Evolutionary conservation across 2,797 vertebrate genomes (phyloP).

Genomic region (Sorex maritimensis): DNA sequence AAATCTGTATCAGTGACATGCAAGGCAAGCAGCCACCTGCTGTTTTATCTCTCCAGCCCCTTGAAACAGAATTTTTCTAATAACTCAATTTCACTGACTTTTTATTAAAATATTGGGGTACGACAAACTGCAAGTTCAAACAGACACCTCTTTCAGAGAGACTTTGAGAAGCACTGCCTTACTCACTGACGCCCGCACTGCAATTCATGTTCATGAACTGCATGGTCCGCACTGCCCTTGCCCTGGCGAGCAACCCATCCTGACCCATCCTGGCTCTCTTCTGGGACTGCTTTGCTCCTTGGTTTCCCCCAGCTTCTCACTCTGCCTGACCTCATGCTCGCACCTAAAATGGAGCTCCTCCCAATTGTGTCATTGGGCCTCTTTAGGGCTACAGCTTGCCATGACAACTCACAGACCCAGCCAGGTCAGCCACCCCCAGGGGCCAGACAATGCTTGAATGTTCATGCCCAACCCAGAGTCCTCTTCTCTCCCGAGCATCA

Average conservation of each 20-base stretch:
- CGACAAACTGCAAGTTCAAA: slow-evolving; percentile 47
- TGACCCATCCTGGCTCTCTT: neutral
- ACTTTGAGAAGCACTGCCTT: neutral
- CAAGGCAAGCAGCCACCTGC: too few relatives aligned
- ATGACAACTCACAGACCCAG: neutral
- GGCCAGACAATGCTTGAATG: slow-evolving; percentile 28
- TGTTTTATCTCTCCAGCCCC: too few relatives aligned
- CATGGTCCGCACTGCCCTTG: too few relatives aligned
- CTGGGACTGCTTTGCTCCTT: neutral
- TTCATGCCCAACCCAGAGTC: neutral
- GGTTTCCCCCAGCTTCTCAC: neutral
- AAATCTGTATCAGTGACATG: too few relatives aligned
- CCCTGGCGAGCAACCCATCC: neutral
- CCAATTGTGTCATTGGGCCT: neutral
- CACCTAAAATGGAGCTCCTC: slow-evolving; percentile 1
- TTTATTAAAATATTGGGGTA: slow-evolving; percentile 31
- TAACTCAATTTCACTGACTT: slow-evolving; percentile 47
- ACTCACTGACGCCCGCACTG: too few relatives aligned
- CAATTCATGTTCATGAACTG: too few relatives aligned
- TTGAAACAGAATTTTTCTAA: slow-evolving; percentile 31
- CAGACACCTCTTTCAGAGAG: slow-evolving; percentile 19
- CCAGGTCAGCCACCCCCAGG: neutral
- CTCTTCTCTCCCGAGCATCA: slow-evolving; percentile 41
- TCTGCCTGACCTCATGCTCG: neutral
- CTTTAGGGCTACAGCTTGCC: neutral